Percentiles rank a stretch among this genome's conserved stretches.
Evolutionary conservation across 2,113 vertebrate species (phyloP).

Genomic region (Cynopterus brachyotis): DNA sequence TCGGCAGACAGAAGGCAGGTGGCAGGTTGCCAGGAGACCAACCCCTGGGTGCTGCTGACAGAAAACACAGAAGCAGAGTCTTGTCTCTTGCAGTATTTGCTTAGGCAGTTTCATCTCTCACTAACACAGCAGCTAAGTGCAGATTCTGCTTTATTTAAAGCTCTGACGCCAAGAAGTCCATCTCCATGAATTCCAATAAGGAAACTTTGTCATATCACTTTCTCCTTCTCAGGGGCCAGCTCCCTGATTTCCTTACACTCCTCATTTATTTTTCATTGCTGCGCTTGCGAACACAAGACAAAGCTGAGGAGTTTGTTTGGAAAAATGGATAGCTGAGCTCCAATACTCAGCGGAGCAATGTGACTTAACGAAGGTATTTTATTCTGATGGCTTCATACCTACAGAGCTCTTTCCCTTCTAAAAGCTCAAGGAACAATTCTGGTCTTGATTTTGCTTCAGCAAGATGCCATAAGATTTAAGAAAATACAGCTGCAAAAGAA

Average conservation of each 20-base stretch:
- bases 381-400: conserved; percentile 24
- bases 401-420: background rate
- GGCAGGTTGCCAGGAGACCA: conserved; percentile 92
- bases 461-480: conserved; percentile 37
- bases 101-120: conserved; percentile 85
- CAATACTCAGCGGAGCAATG: background rate
- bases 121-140: conserved; percentile 85
- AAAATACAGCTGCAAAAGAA: conserved; percentile 54
- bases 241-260: background rate
- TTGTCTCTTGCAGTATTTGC: conserved; percentile 15
- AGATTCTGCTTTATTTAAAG: conserved; percentile 81
- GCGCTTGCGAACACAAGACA: background rate
- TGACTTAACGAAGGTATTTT: background rate
- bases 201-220: background rate
- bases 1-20: conserved; percentile 83
- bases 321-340: conserved; percentile 18
- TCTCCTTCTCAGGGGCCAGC: background rate
- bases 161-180: conserved; percentile 56
- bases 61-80: conserved; percentile 89
- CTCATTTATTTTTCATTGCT: background rate
- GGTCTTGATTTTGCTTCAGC: conserved; percentile 36
- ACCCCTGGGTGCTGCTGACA: conserved; percentile 84
- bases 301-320: background rate
- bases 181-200: background rate
- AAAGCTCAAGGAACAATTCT: conserved; percentile 31